Base-by-base conservation (phyloP, 2,888 invertebrate species). In the Drosophila dives region DNA sequence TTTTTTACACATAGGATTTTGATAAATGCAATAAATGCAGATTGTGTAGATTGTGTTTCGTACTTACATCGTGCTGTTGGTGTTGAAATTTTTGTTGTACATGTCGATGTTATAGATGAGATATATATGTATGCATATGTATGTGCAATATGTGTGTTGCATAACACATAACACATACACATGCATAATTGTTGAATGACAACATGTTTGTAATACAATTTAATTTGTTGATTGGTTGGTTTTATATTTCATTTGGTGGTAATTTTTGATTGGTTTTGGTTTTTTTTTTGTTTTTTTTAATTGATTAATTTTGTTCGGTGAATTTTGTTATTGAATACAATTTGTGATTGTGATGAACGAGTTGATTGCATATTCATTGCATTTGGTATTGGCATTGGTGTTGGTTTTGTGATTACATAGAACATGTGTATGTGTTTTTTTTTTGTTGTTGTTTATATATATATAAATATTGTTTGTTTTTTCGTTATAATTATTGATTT, bases 21-120 rank as follows among this genome's bases (percentile, higher is more conserved):
- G 69, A 81, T 75, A 77, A 80, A 81, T 83, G 86, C 75, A 77
- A 80, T 81, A 79, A 29, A 29, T 29, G 29, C 29, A 29, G n/a
- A 26, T 45, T 72, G 90, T 91, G 87, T 88, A 83, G 83, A 81
- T 82, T 72, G 91, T 91, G 90, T 87, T 90, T 91, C 89, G 92
- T 92, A 92, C 92, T 92, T 92, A 92, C 92, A 92, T 92, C 93
- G 92, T 93, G 92, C 93, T 92, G 92, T 90, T 91, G 92, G 91
- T 91, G 92, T 88, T 89, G 89, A 86, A 83, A 81, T 89, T 83
- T 86, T 83, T 86, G 90, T 89, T 89, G 91, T 91, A 83, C 85
- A 89, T 86, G 89, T 88, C 89, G 91, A 89, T 80, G 83, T 85
- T 89, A 83, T 83, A 79, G 81, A 79, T 82, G 77, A 70, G 71